phyloP scores from a whole-genome alignment of 2,888 invertebrate genomes.

The Tetranychus piercei region DNA sequence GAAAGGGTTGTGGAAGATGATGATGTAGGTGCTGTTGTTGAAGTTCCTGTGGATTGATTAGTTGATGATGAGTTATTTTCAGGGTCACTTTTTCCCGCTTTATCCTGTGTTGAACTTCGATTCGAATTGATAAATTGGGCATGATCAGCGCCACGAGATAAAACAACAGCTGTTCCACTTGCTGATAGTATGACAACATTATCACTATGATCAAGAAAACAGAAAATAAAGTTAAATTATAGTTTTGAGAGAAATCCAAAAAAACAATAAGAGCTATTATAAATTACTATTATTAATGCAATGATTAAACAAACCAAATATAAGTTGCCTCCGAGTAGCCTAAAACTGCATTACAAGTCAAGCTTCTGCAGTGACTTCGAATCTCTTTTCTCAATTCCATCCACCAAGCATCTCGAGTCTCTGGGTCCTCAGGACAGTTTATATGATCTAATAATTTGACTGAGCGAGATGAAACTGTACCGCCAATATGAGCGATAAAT shows the following conservation, averaged over 20 bases:
- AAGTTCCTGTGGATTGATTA: not conserved
- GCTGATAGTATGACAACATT: slow-evolving; percentile 86
- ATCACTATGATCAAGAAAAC: slow-evolving; percentile 40
- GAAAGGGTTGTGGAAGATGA: not conserved
- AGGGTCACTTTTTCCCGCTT: not conserved
- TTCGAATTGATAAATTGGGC: not conserved
- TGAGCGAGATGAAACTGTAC: slow-evolving; percentile 61
- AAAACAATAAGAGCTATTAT: not conserved
- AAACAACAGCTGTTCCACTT: slow-evolving; percentile 74
- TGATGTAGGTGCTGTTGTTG: not conserved
- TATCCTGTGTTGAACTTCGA: slow-evolving; percentile 8
- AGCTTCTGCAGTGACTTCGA: slow-evolving; percentile 70
- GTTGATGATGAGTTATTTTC: not conserved
- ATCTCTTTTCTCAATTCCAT: slow-evolving; percentile 85
- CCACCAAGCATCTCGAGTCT: slow-evolving; percentile 89
- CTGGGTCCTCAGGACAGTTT: slow-evolving; percentile 67
- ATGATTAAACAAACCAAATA: slow-evolving; percentile 40
- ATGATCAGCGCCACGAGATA: slow-evolving; percentile 29
- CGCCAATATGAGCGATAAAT: slow-evolving; percentile 70
- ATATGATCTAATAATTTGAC: slow-evolving; percentile 56
- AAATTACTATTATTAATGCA: not conserved
- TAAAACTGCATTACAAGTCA: slow-evolving; percentile 81
- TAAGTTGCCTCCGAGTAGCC: slow-evolving; percentile 81
- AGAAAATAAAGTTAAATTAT: slow-evolving; percentile 15
- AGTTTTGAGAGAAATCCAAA: not conserved